phyloP scores from a whole-genome alignment of 2,113 vertebrate species.

The Trichechus manatus region DNA sequence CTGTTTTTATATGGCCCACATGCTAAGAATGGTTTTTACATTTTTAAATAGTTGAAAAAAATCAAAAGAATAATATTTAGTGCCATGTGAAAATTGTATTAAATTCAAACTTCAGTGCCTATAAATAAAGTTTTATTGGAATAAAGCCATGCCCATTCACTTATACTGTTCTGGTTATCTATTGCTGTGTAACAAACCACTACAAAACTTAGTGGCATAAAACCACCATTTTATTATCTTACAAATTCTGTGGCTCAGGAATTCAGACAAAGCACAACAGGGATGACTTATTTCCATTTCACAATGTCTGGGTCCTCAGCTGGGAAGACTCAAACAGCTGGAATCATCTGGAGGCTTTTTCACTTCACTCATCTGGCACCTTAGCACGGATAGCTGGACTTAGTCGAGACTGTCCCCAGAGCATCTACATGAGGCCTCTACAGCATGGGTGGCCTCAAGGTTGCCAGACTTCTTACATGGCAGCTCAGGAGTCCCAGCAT shows the following conservation, averaged over 20 bases:
- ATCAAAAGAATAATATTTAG: constrained; percentile 1
- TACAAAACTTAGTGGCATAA: constrained; percentile 29
- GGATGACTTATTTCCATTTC: background rate
- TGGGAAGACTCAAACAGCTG: constrained; percentile 48
- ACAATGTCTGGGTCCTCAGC: background rate
- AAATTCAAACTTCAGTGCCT: constrained; percentile 43
- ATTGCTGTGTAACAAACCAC: background rate
- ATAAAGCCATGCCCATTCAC: background rate
- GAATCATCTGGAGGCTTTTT: constrained; percentile 29
- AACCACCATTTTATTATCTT: constrained; percentile 47
- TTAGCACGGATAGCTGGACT: constrained; percentile 14
- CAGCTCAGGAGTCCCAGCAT: background rate
- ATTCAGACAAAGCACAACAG: constrained; percentile 54
- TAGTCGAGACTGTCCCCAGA: background rate
- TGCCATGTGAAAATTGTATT: constrained; percentile 12
- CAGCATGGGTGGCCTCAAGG: background rate
- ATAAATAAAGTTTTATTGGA: constrained; percentile 22
- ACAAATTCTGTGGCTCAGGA: constrained; percentile 10
- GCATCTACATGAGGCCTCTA: background rate
- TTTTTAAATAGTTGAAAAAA: constrained; percentile 45
- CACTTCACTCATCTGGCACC: constrained; percentile 23
- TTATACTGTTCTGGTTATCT: background rate
- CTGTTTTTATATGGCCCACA: background rate
- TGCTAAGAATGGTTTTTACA: constrained; percentile 48
- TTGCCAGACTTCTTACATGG: background rate